Evolutionary conservation across 1,140 invertebrate species (phyloP), one percentile per base, ranked within the genome.

Genomic region (Listronotus oregonensis): DNA sequence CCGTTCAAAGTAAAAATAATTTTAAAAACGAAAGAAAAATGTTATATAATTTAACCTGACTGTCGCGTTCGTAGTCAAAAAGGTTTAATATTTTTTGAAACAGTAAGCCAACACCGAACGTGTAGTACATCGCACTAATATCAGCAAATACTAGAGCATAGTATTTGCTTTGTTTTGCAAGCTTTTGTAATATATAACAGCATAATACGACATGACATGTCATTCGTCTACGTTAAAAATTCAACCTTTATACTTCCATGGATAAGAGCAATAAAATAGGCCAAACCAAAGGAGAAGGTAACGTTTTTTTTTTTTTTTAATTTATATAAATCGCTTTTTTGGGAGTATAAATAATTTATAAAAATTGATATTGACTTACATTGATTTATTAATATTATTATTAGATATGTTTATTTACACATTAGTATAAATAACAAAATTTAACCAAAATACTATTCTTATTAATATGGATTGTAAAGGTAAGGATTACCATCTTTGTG

Each of bases 221-320:
- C 61, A 64, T 64, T 56, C 61, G 61, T 64, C 52, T 64, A 40
- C 52, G 52, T 64, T 64, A 64, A 64, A 64, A 64, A 64, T 64
- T 55, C 42, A 55, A 47, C 58, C 44, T 49, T 50, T 60, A 40
- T 50, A 60, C 44, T 43, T 52, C 52, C 5, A 27, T 21, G 40
- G 32, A 52, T 51, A 62, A 62, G 21, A 62, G 47, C 49, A 47
- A 43, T 27, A 34, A 59, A 59, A 27, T 52, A 42, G 59, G 59
- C 52, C 59, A 62, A 47, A 34, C 31, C 34, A 39, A 46, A 42
- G 42, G n/a, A n/a, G n/a, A 34, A 18, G 15, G 32, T 43, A 27
- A 59, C 46, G n/a, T 49, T 3, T 27, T 27, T 27, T 27, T 27
- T 27, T 27, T 27, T 27, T n/a, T n/a, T n/a, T n/a, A n/a, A n/a